Evolutionary conservation across 2,797 vertebrate genomes (phyloP), one percentile per base, ranked within the genome.

Genomic region (Sebastes kiyomatsui): DNA sequence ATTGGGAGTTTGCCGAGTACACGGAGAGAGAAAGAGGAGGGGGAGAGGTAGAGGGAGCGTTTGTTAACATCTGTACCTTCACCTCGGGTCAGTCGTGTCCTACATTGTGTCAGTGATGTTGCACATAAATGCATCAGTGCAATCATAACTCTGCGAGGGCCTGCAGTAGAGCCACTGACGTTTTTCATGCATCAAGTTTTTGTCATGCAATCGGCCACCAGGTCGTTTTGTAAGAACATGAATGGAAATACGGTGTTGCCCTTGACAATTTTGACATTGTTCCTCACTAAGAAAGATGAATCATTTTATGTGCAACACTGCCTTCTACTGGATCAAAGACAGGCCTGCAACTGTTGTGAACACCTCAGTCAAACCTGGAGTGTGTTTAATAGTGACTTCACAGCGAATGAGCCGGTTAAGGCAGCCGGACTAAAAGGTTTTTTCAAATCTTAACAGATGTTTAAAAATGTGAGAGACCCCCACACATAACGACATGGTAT

Each of bases 291-390:
- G 18, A 14, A 2, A 18, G 1, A 0, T 3, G 5, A 55, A 8
- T 20, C 14, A 23, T 83, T 67, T 18, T 3, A 23, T 73, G 77
- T 62, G 80, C 70, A 90, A 49, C 75, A 49, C 86, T 89, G 93
- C 91, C 90, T 12, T 78, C 91, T 93, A 20, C 79, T 92, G 93
- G 91, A 66, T 35, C 3, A 35, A 7, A 66, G 62, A 59, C 11
- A 25, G 5, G 0, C n/a, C 22, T 87, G 9, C 90, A 87, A 0
- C 73, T 71, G 65, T 38, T 46, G 13, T 7, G 38, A 38, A 66
- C 65, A 18, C 46, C 67, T 60, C 70, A 27, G 11, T 13, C 12
- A 16, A 27, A 13, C 7, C 22, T 3, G 14, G 7, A 7, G 13
- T 30, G 27, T 2, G 6, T 67, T 69, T 33, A 10, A 49, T 46